Conservation (phyloP, 2,888 invertebrate genomes). For the Rhaphigaster nebulosa region DNA sequence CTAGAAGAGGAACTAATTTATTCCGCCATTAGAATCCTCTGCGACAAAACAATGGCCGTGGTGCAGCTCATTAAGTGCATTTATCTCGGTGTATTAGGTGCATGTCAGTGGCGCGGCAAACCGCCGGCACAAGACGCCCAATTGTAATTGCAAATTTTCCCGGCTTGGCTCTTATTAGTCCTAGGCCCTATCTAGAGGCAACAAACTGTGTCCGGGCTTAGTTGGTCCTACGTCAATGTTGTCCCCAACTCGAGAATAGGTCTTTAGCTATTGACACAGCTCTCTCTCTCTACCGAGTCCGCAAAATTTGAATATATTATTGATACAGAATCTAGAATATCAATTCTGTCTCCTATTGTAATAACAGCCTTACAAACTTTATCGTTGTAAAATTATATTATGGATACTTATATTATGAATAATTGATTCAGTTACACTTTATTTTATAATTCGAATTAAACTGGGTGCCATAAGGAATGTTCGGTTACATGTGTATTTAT, state of each 20-base stretch:
- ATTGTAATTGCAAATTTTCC: constrained; percentile 38
- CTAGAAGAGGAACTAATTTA: constrained; percentile 37
- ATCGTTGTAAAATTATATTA: background rate
- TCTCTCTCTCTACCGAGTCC: background rate
- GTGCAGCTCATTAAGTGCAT: constrained; percentile 28
- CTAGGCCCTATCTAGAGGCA: background rate
- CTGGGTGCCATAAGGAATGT: too few relatives aligned
- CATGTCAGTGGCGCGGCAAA: background rate
- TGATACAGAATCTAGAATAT: background rate
- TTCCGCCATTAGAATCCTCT: background rate
- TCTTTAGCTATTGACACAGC: constrained; percentile 21
- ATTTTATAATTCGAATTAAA: too few relatives aligned
- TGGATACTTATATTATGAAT: background rate
- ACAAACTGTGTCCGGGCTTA: background rate
- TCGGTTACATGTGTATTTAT: too few relatives aligned
- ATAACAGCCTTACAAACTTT: background rate
- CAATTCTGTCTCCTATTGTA: background rate
- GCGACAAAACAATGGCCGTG: constrained; percentile 3
- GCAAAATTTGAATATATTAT: constrained; percentile 12
- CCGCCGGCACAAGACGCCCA: background rate
- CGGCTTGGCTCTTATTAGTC: background rate
- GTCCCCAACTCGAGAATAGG: background rate
- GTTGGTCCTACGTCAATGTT: background rate
- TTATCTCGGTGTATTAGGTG: background rate
- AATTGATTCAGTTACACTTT: too few relatives aligned